A percentile compares a stretch with the other conserved stretches of the same genome.
Conservation (phyloP, 1,140 invertebrate genomes). For the Drosophila elegans region DNA sequence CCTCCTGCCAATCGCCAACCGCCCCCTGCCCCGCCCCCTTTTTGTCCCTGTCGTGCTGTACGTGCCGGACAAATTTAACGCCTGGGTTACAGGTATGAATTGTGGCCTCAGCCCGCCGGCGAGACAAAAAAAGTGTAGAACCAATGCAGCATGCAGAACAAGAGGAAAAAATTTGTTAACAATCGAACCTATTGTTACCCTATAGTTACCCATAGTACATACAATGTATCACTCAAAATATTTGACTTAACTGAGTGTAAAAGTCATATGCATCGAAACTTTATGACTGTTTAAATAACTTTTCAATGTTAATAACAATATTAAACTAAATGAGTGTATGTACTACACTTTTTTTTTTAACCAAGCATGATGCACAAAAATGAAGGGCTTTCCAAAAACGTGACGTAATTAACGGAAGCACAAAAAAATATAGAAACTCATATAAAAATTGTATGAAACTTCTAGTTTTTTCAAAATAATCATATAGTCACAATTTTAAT, state of each 20-base stretch:
- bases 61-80: conserved; percentile 67
- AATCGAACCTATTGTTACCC: conserved; percentile 13
- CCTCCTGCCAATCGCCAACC: conserved; percentile 7
- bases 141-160: conserved; percentile 27
- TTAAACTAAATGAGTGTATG: too few relatives aligned
- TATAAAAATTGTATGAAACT: neutral
- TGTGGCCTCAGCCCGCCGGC: conserved; percentile 54
- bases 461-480: neutral
- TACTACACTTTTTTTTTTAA: too few relatives aligned
- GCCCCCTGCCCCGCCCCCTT: neutral
- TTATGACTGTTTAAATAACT: too few relatives aligned
- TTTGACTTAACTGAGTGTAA: too few relatives aligned
- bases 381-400: too few relatives aligned
- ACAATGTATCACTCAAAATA: neutral
- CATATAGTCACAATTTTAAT: neutral
- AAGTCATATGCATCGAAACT: too few relatives aligned
- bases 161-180: neutral
- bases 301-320: too few relatives aligned
- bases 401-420: too few relatives aligned
- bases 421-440: too few relatives aligned
- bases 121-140: conserved; percentile 13
- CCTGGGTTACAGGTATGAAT: conserved; percentile 55
- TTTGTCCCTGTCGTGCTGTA: conserved; percentile 15
- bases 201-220: neutral
- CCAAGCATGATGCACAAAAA: too few relatives aligned